Evolutionary conservation across 1,140 invertebrate genomes (phyloP).

Genomic region (Zaprionus inermis): DNA sequence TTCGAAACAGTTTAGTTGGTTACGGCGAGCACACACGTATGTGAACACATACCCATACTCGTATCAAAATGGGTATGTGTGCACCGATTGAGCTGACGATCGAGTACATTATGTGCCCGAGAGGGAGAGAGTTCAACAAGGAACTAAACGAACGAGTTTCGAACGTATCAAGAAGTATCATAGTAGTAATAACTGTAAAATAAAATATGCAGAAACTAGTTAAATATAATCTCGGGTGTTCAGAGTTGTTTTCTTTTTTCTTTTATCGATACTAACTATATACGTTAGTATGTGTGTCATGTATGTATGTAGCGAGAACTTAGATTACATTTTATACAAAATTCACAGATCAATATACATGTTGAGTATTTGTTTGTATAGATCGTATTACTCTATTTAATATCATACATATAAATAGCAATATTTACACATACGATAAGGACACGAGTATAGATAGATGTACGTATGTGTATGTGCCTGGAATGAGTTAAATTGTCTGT

Average conservation of each 20-base stretch:
- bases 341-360: constrained; percentile 12
- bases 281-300: constrained; percentile 23
- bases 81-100: neutral
- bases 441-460: neutral
- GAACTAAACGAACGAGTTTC: constrained; percentile 9
- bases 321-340: constrained; percentile 6
- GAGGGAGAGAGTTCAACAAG: neutral
- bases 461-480: constrained; percentile 10
- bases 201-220: constrained; percentile 15
- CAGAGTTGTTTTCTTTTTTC: neutral
- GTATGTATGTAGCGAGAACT: constrained; percentile 14
- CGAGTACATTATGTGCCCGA: neutral
- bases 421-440: constrained; percentile 48
- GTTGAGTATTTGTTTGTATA: neutral
- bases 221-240: constrained; percentile 17
- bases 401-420: constrained; percentile 39
- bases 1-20: constrained; percentile 25
- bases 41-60: neutral
- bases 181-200: constrained; percentile 11
- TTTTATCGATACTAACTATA: constrained; percentile 24
- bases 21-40: constrained; percentile 22
- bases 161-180: constrained; percentile 6
- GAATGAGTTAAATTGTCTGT: neutral
- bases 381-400: constrained; percentile 26
- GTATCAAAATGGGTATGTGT: neutral